phyloP scores from a whole-genome alignment of 1,140 invertebrate species.

The Caligus rogercresseyi region DNA sequence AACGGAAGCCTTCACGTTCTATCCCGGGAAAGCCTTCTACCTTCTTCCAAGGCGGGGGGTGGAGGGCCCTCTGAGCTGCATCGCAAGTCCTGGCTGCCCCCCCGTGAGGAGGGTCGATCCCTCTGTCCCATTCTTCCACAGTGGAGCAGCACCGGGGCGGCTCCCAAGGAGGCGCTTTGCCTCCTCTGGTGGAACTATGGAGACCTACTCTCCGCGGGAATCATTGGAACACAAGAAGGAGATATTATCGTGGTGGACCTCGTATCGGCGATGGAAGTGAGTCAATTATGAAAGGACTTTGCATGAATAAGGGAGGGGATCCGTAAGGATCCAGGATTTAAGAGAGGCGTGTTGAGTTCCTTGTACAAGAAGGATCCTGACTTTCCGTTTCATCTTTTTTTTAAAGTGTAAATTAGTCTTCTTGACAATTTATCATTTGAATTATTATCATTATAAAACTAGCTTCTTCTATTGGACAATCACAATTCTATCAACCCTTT shows the following conservation, averaged over 20 bases:
- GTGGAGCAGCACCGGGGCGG: neutral
- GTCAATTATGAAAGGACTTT: neutral
- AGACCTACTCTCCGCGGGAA: neutral
- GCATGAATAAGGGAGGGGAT: too few relatives aligned
- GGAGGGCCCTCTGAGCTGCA: neutral
- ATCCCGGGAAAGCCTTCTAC: neutral
- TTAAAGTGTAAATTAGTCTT: too few relatives aligned
- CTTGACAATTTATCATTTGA: too few relatives aligned
- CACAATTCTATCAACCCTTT: too few relatives aligned
- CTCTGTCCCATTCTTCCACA: neutral
- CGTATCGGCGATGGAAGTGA: neutral
- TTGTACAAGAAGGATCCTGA: neutral
- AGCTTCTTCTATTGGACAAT: too few relatives aligned
- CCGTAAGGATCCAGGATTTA: too few relatives aligned
- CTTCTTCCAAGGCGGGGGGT: neutral
- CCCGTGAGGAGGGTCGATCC: neutral
- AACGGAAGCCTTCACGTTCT: neutral
- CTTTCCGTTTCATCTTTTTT: neutral
- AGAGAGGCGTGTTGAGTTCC: neutral
- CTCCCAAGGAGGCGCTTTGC: neutral
- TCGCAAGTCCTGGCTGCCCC: neutral
- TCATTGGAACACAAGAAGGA: constrained; percentile 11
- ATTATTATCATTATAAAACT: too few relatives aligned
- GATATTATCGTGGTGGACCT: constrained; percentile 5
- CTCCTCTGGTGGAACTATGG: constrained; percentile 2